A percentile compares a stretch with the other conserved stretches of the same genome.
Evolutionary conservation across 1,140 invertebrate genomes (phyloP).

Genomic region (Lordiphosa mommai): DNA sequence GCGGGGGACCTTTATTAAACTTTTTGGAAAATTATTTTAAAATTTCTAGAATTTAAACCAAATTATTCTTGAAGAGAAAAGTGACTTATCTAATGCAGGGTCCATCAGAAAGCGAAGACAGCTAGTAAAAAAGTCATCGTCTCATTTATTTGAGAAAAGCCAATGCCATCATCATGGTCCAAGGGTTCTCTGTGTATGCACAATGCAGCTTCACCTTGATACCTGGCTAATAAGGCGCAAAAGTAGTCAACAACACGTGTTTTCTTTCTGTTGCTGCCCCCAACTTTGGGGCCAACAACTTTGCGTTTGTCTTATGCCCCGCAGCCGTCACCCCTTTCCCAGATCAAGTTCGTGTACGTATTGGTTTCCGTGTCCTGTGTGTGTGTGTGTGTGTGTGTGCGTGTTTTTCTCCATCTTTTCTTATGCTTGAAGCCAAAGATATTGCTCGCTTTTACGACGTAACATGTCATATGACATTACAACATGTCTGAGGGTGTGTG

Average conservation of each 20-base stretch:
- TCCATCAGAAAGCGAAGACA: too few relatives aligned
- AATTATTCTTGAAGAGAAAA: too few relatives aligned
- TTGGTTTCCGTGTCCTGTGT: conserved; percentile 4
- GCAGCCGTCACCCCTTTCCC: not conserved
- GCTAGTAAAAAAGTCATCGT: too few relatives aligned
- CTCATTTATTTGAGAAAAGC: conserved; percentile 2
- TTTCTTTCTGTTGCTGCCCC: conserved; percentile 3
- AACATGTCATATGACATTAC: conserved; percentile 77
- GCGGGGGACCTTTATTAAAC: too few relatives aligned
- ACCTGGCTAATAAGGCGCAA: conserved; percentile 54
- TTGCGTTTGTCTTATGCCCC: conserved; percentile 23
- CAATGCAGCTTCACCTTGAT: too few relatives aligned
- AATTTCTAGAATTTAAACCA: too few relatives aligned
- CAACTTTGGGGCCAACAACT: conserved; percentile 32
- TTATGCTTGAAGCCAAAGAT: conserved; percentile 65
- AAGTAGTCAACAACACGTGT: conserved; percentile 54
- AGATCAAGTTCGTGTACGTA: not conserved
- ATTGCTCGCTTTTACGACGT: conserved; percentile 74
- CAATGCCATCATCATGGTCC: too few relatives aligned
- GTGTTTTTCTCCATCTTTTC: conserved; percentile 22
- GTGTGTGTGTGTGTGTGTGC: conserved; percentile 12
- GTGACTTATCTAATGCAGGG: too few relatives aligned
- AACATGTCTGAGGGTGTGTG: conserved; percentile 58
- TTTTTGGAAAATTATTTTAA: too few relatives aligned
- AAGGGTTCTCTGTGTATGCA: too few relatives aligned